Evolutionary conservation across 2,888 invertebrate genomes (phyloP), one percentile per base, ranked within the genome.

Genomic region (Apotomis capreana): DNA sequence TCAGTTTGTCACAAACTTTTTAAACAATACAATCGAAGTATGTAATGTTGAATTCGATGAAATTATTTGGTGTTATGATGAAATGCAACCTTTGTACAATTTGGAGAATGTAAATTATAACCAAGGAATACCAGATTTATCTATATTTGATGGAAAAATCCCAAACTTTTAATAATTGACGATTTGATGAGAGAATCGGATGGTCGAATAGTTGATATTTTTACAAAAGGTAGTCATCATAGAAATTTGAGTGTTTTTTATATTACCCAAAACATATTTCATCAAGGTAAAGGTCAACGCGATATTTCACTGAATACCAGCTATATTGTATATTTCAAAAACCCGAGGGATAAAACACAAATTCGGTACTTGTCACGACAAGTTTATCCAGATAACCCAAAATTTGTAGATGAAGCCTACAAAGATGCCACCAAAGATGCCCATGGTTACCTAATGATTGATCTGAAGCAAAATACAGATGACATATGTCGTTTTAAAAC

Each of bases 211-310:
- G 79, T 79, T 6, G 78, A 79, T 75, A 79, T 80, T 49, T 79
- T 80, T 67, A 77, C 77, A 12, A 78, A 78, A 75, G 76, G 76
- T 4, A 78, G 76, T 69, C 76, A 78, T 70, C 80, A 82, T 49
- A 69, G 80, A 68, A 80, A 81, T 68, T 69, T 80, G 37, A 81
- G 79, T 76, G 80, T 80, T 40, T 80, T 79, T 74, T 79, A 79
- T 40, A 78, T 80, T 12, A 77, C 78, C n/a, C 78, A 78, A 76
- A 79, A 80, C 51, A 52, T 80, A 68, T 80, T 79, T 75, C 78
- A 79, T 70, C 77, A 79, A 65, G 79, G 78, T 0, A 78, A 74
- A 69, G 78, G 74, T 9, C 77, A 79, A 60, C 73, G 79, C 64
- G 77, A 78, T 57, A 79, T 79, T 37, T 80, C 77, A 5, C 49